Percentiles rank a stretch among this genome's conserved stretches.
These are phyloP conservation scores for Venusia cambrica DNA, from an alignment of 2,888 invertebrate species.

Conservation along the genomic window DNA sequence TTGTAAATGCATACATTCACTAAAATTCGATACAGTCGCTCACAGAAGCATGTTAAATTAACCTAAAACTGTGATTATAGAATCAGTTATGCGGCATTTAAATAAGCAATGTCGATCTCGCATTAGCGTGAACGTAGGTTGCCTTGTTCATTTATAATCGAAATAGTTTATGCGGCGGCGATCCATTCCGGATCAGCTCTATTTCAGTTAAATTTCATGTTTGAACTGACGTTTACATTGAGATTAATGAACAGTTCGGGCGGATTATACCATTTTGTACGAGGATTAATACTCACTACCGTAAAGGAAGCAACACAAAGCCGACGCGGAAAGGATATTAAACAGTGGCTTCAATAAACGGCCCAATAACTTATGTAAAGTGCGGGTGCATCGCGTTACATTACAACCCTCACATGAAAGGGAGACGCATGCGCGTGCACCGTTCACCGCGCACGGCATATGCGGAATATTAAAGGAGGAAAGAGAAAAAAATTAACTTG, in stretches of 20 bases:
- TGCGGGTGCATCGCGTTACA: conserved; percentile 77
- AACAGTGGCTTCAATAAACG: conserved; percentile 75
- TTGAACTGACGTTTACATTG: conserved; percentile 40
- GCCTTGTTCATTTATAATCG: conserved; percentile 2
- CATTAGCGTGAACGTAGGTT: conserved; percentile 4
- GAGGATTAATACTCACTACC: conserved; percentile 63
- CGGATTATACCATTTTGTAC: conserved; percentile 56
- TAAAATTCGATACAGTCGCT: conserved; percentile 1
- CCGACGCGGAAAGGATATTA: conserved; percentile 76
- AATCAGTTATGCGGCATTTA: conserved; percentile 1
- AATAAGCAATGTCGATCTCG: conserved; percentile 5
- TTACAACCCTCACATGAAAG: conserved; percentile 68
- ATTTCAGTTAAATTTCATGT: conserved; percentile 30
- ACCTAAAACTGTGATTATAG: too few species aligned
- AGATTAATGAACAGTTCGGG: conserved; percentile 61
- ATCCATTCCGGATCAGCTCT: conserved; percentile 11
- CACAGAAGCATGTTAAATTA: conserved; percentile 2
- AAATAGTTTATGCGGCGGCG: conserved; percentile 9
- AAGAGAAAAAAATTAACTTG: conserved; percentile 81
- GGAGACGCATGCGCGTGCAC: conserved; percentile 76
- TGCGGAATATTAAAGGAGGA: conserved; percentile 81
- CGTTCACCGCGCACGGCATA: conserved; percentile 73
- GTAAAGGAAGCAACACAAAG: conserved; percentile 67
- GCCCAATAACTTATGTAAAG: conserved; percentile 79
- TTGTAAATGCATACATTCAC: conserved; percentile 14